Conservation (phyloP, 2,888 invertebrate species). For the Belgica antarctica region DNA sequence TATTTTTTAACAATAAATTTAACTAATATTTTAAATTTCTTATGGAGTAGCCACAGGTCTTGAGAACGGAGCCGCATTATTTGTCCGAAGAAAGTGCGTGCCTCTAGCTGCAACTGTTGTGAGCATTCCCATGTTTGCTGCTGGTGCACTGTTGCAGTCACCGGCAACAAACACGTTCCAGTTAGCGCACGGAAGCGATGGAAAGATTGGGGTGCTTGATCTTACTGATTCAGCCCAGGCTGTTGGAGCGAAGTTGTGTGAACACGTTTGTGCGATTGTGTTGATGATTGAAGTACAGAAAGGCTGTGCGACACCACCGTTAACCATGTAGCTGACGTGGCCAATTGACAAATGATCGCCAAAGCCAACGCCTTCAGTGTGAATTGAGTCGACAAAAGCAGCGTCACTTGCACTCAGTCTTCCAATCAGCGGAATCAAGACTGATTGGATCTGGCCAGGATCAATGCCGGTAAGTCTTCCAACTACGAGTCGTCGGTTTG, state of each 20-base stretch:
- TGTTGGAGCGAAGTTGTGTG: constrained; percentile 7
- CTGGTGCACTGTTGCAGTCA: neutral
- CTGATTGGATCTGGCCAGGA: constrained; percentile 4
- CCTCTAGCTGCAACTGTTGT: constrained; percentile 9
- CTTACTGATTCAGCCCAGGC: constrained; percentile 34
- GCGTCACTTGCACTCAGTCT: constrained; percentile 9
- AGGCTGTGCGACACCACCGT: constrained; percentile 29
- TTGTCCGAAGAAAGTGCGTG: constrained; percentile 5
- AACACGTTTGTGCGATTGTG: neutral
- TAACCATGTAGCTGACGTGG: constrained; percentile 4
- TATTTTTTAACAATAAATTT: neutral
- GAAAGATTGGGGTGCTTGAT: neutral
- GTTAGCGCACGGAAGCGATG: neutral
- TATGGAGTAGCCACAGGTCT: neutral
- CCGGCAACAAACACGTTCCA: constrained; percentile 1
- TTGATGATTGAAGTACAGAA: neutral
- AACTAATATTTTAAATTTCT: neutral
- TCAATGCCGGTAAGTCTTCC: constrained; percentile 33
- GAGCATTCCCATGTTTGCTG: neutral
- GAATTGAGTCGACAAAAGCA: constrained; percentile 27
- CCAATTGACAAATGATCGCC: constrained; percentile 26
- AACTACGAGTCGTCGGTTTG: constrained; percentile 2
- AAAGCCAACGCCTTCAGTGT: constrained; percentile 16
- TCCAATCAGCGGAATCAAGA: neutral
- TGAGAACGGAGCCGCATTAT: constrained; percentile 12